Conservation (phyloP, 37 sponge, comb jelly and placozoan genomes). For the Halichondria panicea region DNA sequence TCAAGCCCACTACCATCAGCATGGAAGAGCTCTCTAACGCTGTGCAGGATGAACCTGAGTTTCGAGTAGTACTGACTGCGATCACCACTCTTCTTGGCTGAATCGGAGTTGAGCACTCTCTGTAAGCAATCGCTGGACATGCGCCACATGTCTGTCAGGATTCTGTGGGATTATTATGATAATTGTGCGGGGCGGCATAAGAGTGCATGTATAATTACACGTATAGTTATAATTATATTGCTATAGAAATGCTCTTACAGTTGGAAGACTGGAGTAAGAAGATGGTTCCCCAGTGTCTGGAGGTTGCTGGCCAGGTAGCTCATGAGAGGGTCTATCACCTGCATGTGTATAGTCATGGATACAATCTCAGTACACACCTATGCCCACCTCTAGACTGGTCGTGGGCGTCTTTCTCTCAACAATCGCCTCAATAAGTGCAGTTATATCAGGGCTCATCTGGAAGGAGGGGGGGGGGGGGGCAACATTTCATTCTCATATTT, state of each 20-base stretch:
- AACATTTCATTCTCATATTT: too few species aligned
- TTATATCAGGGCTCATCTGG: slow-evolving; percentile 4
- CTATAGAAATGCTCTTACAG: too few species aligned
- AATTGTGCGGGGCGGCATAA: not conserved
- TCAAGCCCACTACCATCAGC: slow-evolving; percentile 55
- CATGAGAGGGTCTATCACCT: slow-evolving; percentile 30
- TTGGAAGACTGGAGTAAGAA: slow-evolving; percentile 24
- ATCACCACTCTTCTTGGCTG: slow-evolving; percentile 21
- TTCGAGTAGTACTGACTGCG: not conserved
- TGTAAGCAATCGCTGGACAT: not conserved
- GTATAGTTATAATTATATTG: too few species aligned
- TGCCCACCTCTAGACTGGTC: not conserved
- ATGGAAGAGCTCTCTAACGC: slow-evolving; percentile 45
- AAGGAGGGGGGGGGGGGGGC: not conserved
- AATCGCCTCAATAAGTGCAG: not conserved
- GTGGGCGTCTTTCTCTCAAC: not conserved
- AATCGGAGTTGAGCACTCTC: not conserved
- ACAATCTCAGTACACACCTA: too few species aligned
- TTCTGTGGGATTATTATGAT: not conserved
- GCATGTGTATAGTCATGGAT: too few species aligned
- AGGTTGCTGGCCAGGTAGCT: slow-evolving; percentile 47
- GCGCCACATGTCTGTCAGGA: slow-evolving; percentile 40
- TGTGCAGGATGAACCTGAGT: slow-evolving; percentile 1
- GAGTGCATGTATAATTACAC: too few species aligned
- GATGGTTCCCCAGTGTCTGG: slow-evolving; percentile 24